Conservation (phyloP, 2,113 vertebrate species). For the Varanus komodoensis region DNA sequence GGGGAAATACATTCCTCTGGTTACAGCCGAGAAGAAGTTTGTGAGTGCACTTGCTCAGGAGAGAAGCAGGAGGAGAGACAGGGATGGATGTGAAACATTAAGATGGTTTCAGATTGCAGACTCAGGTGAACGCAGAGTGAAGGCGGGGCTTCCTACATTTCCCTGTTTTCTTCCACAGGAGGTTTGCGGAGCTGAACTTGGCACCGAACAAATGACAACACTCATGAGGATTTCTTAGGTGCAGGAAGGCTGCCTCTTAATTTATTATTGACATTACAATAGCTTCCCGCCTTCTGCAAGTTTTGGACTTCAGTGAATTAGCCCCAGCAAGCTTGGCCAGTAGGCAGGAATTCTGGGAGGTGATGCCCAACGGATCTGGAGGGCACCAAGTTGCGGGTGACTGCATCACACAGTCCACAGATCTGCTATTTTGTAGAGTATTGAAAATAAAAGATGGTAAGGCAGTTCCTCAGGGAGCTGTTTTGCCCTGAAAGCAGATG, state of each 20-base stretch:
- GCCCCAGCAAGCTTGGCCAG: too few relatives aligned
- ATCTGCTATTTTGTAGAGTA: neutral
- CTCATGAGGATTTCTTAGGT: neutral
- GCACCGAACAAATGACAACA: neutral
- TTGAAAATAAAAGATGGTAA: neutral
- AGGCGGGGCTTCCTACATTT: neutral
- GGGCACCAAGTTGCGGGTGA: neutral
- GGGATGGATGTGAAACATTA: neutral
- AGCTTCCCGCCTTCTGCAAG: too few relatives aligned
- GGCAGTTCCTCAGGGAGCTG: neutral
- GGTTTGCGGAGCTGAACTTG: neutral
- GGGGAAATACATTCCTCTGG: conserved; percentile 56
- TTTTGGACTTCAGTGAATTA: too few relatives aligned
- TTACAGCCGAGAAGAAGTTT: conserved; percentile 56
- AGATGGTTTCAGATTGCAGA: conserved; percentile 28
- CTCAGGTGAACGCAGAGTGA: neutral
- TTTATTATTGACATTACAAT: too few relatives aligned
- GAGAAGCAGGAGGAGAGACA: conserved; percentile 24
- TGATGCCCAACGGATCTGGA: neutral
- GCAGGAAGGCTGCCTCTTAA: neutral
- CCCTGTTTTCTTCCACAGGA: neutral
- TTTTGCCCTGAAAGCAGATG: too few relatives aligned
- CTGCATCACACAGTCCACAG: neutral
- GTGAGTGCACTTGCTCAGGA: conserved; percentile 11
- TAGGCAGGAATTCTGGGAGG: too few relatives aligned